phyloP scores from a whole-genome alignment of 2,888 invertebrate species.

The Geophilus truncorum region DNA sequence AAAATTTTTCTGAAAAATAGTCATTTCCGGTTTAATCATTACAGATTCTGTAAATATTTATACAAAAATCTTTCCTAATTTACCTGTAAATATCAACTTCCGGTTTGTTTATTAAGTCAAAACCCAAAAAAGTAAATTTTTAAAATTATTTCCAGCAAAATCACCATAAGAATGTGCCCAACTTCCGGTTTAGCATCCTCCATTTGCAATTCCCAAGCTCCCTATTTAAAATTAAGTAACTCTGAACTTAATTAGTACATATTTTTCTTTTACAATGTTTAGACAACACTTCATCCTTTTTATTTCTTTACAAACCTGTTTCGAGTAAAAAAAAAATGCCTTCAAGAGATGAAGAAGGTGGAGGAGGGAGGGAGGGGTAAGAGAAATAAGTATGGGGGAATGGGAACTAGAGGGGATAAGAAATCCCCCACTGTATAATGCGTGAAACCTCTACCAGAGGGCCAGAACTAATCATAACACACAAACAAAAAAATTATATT shows the following conservation, averaged over 20 bases:
- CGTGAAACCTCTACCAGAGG: conserved; percentile 19
- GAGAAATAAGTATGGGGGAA: neutral
- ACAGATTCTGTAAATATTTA: too few species aligned
- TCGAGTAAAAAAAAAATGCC: neutral
- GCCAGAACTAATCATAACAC: conserved; percentile 14
- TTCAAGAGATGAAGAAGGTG: neutral
- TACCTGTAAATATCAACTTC: neutral
- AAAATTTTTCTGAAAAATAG: too few species aligned
- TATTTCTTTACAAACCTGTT: conserved; percentile 11
- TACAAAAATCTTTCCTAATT: neutral
- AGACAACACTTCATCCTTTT: neutral
- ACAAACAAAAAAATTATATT: neutral
- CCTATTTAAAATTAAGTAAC: too few species aligned
- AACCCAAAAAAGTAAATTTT: neutral
- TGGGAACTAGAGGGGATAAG: neutral
- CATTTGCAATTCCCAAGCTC: neutral
- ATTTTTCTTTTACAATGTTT: neutral
- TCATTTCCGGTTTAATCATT: too few species aligned
- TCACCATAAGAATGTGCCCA: too few species aligned
- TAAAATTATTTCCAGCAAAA: too few species aligned
- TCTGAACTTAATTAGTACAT: neutral
- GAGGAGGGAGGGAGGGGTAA: neutral
- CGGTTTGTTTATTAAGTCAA: neutral
- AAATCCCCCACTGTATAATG: neutral
- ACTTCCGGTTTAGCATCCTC: neutral